Evolutionary conservation across 1,140 invertebrate genomes (phyloP), one percentile per base, ranked within the genome.

Genomic region (Ostrea denselamellosa): DNA sequence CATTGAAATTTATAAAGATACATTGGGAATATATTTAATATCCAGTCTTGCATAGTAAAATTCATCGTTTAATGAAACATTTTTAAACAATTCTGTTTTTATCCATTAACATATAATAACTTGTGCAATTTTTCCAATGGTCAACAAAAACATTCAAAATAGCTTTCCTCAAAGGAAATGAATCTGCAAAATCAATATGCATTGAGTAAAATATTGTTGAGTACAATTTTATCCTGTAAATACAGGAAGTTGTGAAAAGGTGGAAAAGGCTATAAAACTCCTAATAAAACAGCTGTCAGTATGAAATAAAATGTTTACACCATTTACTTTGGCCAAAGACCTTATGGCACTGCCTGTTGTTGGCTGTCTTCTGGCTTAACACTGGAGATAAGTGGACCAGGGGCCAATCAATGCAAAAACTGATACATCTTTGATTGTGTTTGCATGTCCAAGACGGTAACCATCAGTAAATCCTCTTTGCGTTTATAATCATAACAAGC

Each of bases 161-260:
- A 44, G 34, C 5, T 44, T 44, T 44, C 34, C 19, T 62, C 56
- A 19, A n/a, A 62, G 19, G 17, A 19, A 62, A 62, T 62, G 56
- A 62, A 62, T 62, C 56, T 62, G n/a, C n/a, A 62, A 62, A 62
- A 62, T 62, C 56, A 62, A n/a, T 62, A 62, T 62, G 56, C 14
- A 62, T 62, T 62, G 56, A 17, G 14, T 19, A 62, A 62, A 62
- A n/a, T 19, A 19, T 62, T 5, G 17, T 62, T 17, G 56, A 44
- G 56, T 17, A 62, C 56, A 62, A 62, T 62, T 62, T 62, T 62
- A 62, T n/a, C 17, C 17, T 62, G n/a, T 62, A 19, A 62, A n/a
- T 19, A n/a, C n/a, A 62, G 17, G 56, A n/a, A 62, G n/a, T 62
- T 19, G 17, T 19, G 14, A 62, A 62, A 62, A 62, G 56, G 56